Conservation (phyloP, 2,888 invertebrate species). For the Aethes cnicana region DNA sequence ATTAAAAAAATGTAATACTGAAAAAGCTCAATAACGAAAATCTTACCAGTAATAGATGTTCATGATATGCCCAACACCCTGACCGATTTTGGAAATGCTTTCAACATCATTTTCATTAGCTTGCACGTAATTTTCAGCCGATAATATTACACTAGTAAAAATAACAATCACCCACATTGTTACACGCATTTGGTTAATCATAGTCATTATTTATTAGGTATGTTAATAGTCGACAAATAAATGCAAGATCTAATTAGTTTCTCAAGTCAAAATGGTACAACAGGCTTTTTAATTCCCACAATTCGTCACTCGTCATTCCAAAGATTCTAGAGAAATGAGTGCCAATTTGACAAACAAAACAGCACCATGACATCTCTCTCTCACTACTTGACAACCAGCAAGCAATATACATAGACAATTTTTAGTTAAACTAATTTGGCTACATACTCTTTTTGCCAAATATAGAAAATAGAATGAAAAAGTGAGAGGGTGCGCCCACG, state of each 20-base stretch:
- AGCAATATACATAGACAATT: too few species aligned
- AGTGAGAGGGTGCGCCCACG: too few species aligned
- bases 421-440: too few species aligned
- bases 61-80: constrained; percentile 85
- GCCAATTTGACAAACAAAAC: too few species aligned
- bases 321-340: too few species aligned
- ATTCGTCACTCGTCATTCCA: constrained; percentile 17
- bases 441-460: too few species aligned
- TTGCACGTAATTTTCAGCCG: constrained; percentile 55
- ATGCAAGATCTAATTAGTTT: constrained; percentile 3
- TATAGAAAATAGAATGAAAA: too few species aligned
- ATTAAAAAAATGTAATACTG: constrained; percentile 1
- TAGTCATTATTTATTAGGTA: constrained; percentile 48
- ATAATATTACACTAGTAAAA: constrained; percentile 60
- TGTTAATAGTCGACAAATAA: neutral
- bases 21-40: too few species aligned
- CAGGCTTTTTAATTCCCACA: neutral
- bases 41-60: constrained; percentile 94
- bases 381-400: too few species aligned
- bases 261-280: constrained; percentile 1
- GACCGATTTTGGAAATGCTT: constrained; percentile 76
- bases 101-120: constrained; percentile 85
- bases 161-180: constrained; percentile 52
- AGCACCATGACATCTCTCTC: too few species aligned
- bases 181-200: constrained; percentile 54